Evolutionary conservation across 2,888 invertebrate species (phyloP), one percentile per base, ranked within the genome.

Genomic region (Drosophila borealis): DNA sequence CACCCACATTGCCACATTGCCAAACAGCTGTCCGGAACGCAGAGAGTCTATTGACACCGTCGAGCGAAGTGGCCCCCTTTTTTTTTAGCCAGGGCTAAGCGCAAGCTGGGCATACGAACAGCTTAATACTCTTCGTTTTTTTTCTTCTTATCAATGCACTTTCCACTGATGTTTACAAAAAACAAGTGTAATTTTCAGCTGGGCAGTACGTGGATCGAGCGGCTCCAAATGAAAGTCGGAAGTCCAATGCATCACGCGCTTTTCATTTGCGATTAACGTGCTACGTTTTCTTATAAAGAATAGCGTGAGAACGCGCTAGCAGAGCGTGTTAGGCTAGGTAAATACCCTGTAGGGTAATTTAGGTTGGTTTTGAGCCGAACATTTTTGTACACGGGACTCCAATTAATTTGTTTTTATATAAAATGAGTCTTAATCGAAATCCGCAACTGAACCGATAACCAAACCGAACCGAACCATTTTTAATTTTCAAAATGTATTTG

Each of bases 1-100:
- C 70, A 61, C 67, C 74, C 65, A 17, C 1, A n/a, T n/a, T n/a
- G n/a, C n/a, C n/a, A 66, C 61, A 71, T 78, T 75, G 75, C 68
- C 70, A 69, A 70, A 80, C 59, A 67, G 55, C 50, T 51, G 57
- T 25, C 45, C n/a, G 45, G 41, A 34, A 42, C 39, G 36, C 50
- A 34, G n/a, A 19, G 21, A 63, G 74, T 63, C 55, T 74, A 37
- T 68, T 68, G 74, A 75, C 75, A 63, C 42, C 51, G 37, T 11
- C 50, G 34, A 46, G 39, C 36, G 9, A 37, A 11, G 46, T 39
- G 49, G 13, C 33, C n/a, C 13, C n/a, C 17, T 29, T 17, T 17
- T 17, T 17, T 21, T 14, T 53, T 37, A 33, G 17, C 46, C 55
- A 14, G 13, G 8, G 14, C 34, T 17, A 6, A 45, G 13, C 33